Evolutionary conservation across 2,888 invertebrate species (phyloP).

Genomic region (Leucozona laternaria): DNA sequence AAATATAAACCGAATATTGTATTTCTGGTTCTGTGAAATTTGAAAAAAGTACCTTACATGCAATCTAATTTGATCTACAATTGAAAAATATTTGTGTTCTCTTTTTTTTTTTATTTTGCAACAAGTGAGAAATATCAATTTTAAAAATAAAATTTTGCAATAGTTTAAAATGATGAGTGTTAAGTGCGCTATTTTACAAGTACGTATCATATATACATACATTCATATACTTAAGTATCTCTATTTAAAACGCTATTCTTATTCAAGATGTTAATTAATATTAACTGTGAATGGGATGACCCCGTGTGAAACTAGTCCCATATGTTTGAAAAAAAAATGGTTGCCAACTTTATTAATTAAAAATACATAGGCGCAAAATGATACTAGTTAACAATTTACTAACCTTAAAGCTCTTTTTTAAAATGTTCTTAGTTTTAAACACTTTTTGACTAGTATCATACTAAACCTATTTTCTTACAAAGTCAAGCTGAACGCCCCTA

Average conservation of each 20-base stretch:
- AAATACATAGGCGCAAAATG: too few species aligned
- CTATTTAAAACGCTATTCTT: neutral
- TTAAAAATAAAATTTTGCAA: neutral
- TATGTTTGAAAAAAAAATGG: neutral
- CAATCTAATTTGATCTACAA: too few species aligned
- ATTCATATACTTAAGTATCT: neutral
- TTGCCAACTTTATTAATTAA: neutral
- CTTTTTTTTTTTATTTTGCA: slow-evolving; percentile 6
- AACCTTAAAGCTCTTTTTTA: too few species aligned
- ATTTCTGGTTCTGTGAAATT: neutral
- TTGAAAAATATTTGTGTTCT: neutral
- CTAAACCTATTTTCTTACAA: too few species aligned
- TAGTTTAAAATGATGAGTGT: slow-evolving; percentile 50
- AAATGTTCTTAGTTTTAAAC: too few species aligned
- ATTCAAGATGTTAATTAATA: slow-evolving; percentile 20
- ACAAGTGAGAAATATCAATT: neutral
- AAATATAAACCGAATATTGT: neutral
- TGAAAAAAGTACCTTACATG: too few species aligned
- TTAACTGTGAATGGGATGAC: slow-evolving; percentile 12
- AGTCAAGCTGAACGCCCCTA: too few species aligned
- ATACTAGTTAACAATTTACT: too few species aligned
- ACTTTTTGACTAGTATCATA: too few species aligned
- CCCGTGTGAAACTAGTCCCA: neutral
- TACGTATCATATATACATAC: slow-evolving; percentile 34
- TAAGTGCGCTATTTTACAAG: slow-evolving; percentile 62